Evolutionary conservation across 1,140 invertebrate genomes (phyloP).

Genomic region (Drosophila arizonae): DNA sequence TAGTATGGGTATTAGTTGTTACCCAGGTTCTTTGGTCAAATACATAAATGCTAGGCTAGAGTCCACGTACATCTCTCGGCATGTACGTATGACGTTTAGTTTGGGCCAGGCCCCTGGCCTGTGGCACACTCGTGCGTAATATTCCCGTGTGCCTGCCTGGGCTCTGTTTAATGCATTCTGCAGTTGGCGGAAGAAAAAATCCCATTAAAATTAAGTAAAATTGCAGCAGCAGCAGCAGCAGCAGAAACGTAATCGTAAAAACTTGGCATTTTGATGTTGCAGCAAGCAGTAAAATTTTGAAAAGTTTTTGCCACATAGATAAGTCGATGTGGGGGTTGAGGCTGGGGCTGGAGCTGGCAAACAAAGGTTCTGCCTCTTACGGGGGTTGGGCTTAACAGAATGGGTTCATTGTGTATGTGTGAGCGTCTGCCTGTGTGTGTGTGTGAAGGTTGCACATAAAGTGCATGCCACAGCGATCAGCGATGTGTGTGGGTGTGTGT

Average conservation of each 20-base stretch:
- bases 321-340: conserved; percentile 49
- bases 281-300: conserved; percentile 79
- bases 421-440: conserved; percentile 26
- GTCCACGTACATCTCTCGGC: conserved; percentile 1
- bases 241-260: conserved; percentile 71
- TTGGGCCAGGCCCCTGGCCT: not conserved
- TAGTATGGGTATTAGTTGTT: conserved; percentile 22
- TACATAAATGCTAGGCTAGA: conserved; percentile 4
- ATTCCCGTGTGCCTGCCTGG: conserved; percentile 52
- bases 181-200: conserved; percentile 80
- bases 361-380: conserved; percentile 48
- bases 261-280: conserved; percentile 81
- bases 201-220: conserved; percentile 83
- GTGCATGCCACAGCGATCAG: conserved; percentile 4
- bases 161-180: conserved; percentile 79
- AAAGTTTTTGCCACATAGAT: conserved; percentile 80
- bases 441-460: conserved; percentile 10
- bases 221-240: conserved; percentile 66
- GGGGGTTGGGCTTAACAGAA: conserved; percentile 31
- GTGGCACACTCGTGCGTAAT: conserved; percentile 63
- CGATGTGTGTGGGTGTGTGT: conserved; percentile 23
- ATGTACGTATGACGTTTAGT: conserved; percentile 9
- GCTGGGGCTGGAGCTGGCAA: conserved; percentile 9
- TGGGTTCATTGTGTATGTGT: conserved; percentile 42
- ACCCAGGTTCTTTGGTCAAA: conserved; percentile 21